Evolutionary conservation across 2,113 vertebrate genomes (phyloP).

Genomic region (Rhabdornis inornatus): DNA sequence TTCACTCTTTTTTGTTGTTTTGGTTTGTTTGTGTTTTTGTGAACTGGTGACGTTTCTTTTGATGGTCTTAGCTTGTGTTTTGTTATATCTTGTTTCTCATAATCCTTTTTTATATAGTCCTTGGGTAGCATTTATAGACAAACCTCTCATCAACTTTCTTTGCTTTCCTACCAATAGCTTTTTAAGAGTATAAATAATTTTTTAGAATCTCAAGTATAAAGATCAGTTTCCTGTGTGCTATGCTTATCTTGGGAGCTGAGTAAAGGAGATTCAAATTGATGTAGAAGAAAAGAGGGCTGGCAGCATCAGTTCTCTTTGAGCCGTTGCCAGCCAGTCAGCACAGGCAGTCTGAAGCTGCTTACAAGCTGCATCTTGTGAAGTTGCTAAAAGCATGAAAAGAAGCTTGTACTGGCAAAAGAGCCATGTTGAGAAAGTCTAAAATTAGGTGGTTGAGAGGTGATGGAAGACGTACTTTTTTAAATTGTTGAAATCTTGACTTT

Average conservation of each 20-base stretch:
- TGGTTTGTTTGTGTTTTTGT: background rate
- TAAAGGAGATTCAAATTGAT: background rate
- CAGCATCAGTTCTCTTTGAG: background rate
- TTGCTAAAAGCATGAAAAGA: background rate
- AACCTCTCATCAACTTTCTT: background rate
- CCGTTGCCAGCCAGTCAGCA: background rate
- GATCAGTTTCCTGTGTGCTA: background rate
- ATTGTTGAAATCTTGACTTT: background rate
- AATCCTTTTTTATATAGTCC: background rate
- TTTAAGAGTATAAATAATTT: background rate
- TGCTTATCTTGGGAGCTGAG: background rate
- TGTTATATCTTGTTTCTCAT: background rate
- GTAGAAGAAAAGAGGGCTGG: background rate
- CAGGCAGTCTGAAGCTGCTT: background rate
- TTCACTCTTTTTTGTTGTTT: background rate
- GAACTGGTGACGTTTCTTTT: background rate
- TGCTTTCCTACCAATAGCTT: background rate
- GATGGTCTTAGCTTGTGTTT: background rate
- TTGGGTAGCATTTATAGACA: background rate
- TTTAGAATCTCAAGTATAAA: background rate
- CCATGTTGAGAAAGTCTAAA: background rate
- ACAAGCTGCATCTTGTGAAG: background rate
- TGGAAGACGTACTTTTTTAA: background rate
- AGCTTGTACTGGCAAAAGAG: background rate
- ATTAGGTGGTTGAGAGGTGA: background rate